Conservation (phyloP, 2,888 invertebrate species). For the Rotaria sp. region DNA sequence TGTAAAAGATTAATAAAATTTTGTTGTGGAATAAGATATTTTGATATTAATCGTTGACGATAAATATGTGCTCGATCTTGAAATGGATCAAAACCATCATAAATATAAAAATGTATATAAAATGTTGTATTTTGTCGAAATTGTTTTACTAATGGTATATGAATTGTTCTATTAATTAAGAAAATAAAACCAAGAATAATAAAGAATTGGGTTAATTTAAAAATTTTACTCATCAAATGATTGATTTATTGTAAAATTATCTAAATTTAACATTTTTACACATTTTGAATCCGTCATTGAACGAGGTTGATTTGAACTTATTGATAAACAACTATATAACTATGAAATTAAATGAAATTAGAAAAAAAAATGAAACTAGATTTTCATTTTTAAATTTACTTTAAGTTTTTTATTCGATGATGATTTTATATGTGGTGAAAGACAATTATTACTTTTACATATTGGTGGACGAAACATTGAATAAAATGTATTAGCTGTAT, state of each 20-base stretch:
- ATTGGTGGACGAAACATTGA: slow-evolving; percentile 31
- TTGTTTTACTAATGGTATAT: not conserved
- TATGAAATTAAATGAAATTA: not conserved
- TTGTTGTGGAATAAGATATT: slow-evolving; percentile 20
- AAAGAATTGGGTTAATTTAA: too few relatives aligned
- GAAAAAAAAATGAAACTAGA: not conserved
- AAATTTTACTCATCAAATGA: not conserved
- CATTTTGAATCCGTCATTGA: slow-evolving; percentile 16
- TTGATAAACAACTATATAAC: slow-evolving; percentile 20
- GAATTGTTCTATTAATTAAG: not conserved
- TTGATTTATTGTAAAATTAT: slow-evolving; percentile 20
- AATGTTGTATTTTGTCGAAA: slow-evolving; percentile 20
- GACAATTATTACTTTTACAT: slow-evolving; percentile 24
- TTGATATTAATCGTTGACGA: not conserved
- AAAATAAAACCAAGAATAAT: too few relatives aligned
- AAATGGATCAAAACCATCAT: not conserved
- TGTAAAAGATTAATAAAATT: slow-evolving; percentile 18
- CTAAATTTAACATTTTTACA: not conserved
- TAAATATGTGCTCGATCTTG: not conserved
- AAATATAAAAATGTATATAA: not conserved
- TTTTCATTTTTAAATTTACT: slow-evolving; percentile 7
- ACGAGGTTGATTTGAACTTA: not conserved
- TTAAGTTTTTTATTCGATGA: not conserved
- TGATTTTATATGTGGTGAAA: not conserved
- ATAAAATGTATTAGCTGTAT: slow-evolving; percentile 38